Conservation (phyloP, 1,140 invertebrate species). For the Drosophila quadrilineata region DNA sequence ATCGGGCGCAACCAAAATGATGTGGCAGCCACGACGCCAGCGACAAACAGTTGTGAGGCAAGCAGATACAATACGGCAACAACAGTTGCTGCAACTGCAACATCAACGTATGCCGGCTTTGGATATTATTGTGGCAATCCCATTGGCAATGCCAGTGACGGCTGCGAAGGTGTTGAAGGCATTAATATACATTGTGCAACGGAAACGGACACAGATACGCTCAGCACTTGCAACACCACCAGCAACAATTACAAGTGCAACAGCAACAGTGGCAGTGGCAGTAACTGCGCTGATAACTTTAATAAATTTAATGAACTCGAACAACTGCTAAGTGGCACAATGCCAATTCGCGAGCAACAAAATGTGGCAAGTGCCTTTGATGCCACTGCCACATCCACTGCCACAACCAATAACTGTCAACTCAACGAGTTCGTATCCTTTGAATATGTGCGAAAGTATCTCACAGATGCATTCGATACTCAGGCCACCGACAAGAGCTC, state of each 20-base stretch:
- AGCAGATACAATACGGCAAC: constrained; percentile 12
- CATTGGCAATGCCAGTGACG: neutral
- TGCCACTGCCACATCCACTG: no score
- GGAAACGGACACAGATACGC: constrained; percentile 58
- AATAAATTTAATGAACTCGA: constrained; percentile 75
- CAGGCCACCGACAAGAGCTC: constrained; percentile 25
- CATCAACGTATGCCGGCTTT: constrained; percentile 36
- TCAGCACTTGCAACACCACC: constrained; percentile 55
- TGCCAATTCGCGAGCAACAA: constrained; percentile 1
- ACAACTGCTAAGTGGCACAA: constrained; percentile 47
- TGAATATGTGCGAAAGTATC: constrained; percentile 79
- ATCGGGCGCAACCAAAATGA: constrained; percentile 70
- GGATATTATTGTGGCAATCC: constrained; percentile 5
- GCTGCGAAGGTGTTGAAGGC: neutral
- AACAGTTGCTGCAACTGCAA: neutral
- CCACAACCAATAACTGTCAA: constrained; percentile 49
- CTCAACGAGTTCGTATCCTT: constrained; percentile 76
- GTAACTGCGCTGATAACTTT: constrained; percentile 49
- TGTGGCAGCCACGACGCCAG: constrained; percentile 11
- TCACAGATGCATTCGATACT: constrained; percentile 60
- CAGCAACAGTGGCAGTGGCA: constrained; percentile 2
- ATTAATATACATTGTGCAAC: constrained; percentile 26
- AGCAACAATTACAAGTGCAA: constrained; percentile 33
- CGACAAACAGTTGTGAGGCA: constrained; percentile 6
- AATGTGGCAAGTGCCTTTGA: constrained; percentile 2